Evolutionary conservation across 2,888 invertebrate genomes (phyloP).

Genomic region (Glaucopsyche alexis): DNA sequence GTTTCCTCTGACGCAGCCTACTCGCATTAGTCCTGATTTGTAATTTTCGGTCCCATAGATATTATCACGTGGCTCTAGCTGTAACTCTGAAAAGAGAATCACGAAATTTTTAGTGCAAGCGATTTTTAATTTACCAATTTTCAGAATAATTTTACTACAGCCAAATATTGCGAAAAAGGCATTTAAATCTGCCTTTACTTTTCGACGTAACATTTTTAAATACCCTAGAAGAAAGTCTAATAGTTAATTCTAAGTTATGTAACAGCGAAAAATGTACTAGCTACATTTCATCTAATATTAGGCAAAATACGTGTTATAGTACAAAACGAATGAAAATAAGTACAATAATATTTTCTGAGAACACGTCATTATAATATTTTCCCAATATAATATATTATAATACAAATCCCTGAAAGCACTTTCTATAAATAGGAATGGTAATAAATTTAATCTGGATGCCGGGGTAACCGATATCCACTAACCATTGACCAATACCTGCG

Average conservation of each 20-base stretch:
- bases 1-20: slow-evolving; percentile 86
- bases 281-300: no score
- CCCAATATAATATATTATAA: neutral
- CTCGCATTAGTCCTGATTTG: slow-evolving; percentile 85
- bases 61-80: slow-evolving; percentile 82
- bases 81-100: slow-evolving; percentile 76
- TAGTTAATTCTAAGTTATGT: no score
- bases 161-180: no score
- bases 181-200: no score
- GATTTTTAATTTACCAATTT: no score
- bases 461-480: neutral
- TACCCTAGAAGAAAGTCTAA: no score
- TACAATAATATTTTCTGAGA: no score
- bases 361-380: neutral
- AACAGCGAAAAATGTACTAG: no score
- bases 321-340: no score
- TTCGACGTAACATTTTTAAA: no score
- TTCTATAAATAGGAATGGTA: neutral
- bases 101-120: neutral
- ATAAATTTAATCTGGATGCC: neutral
- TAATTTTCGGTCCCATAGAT: slow-evolving; percentile 81
- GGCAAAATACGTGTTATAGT: no score
- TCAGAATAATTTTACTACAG: no score
- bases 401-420: neutral
- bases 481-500: slow-evolving; percentile 3